These are phyloP conservation scores for Sialis lutaria DNA, from an alignment of 2,888 invertebrate species.

Conservation along the genomic window DNA sequence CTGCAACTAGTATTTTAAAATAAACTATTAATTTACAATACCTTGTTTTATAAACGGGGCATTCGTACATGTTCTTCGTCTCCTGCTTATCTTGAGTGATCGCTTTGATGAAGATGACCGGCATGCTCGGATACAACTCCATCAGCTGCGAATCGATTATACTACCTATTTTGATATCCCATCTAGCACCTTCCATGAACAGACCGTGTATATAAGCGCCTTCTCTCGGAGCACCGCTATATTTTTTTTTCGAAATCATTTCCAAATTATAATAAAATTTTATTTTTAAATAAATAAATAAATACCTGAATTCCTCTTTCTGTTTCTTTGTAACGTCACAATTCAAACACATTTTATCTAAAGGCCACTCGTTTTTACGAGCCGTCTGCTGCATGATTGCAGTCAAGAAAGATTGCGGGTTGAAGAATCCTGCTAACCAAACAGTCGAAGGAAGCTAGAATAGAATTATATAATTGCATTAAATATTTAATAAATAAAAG, in stretches of 20 bases:
- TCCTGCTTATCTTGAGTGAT: constrained; percentile 83
- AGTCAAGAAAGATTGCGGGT: constrained; percentile 90
- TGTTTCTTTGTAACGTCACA: constrained; percentile 87
- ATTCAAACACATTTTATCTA: constrained; percentile 89
- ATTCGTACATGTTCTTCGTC: constrained; percentile 71
- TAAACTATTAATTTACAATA: constrained; percentile 18
- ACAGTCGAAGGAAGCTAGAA: constrained; percentile 62
- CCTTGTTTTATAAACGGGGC: constrained; percentile 86
- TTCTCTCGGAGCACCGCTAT: constrained; percentile 51
- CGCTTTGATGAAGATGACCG: constrained; percentile 75
- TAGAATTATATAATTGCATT: constrained; percentile 6
- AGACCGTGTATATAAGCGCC: constrained; percentile 82
- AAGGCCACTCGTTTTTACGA: constrained; percentile 86
- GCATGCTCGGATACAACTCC: constrained; percentile 80
- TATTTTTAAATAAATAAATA: constrained; percentile 1
- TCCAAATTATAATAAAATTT: not conserved
- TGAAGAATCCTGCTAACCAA: constrained; percentile 92
- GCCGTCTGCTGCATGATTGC: constrained; percentile 97
- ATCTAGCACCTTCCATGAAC: constrained; percentile 87
- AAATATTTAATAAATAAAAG: no score
- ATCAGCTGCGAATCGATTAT: constrained; percentile 74
- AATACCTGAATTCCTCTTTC: constrained; percentile 64
- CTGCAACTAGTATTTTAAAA: not conserved
- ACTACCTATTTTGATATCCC: constrained; percentile 64
- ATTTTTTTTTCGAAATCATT: not conserved